phyloP scores from a whole-genome alignment of 2,888 invertebrate genomes.

The Maniola hyperantus region DNA sequence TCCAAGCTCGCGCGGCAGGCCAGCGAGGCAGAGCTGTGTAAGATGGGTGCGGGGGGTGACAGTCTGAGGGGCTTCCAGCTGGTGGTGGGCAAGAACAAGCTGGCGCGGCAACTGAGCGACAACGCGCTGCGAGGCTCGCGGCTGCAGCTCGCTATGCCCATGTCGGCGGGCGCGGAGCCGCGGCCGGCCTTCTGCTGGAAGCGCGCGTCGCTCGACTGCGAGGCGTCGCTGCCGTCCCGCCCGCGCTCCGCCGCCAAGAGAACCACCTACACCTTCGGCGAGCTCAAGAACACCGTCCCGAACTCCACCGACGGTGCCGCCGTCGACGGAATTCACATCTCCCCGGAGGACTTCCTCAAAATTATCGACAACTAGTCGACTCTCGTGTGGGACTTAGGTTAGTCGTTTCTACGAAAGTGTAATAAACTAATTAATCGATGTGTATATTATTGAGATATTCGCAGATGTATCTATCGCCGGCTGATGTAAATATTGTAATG shows the following conservation, averaged over 20 bases:
- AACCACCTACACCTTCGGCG: slow-evolving; percentile 72
- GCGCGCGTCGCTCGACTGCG: slow-evolving; percentile 63
- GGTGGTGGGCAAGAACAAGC: slow-evolving; percentile 68
- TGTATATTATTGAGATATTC: slow-evolving; percentile 66
- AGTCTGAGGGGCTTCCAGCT: slow-evolving; percentile 65
- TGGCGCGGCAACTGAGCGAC: slow-evolving; percentile 73
- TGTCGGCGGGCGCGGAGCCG: slow-evolving; percentile 78
- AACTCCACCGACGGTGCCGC: slow-evolving; percentile 54
- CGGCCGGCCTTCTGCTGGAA: slow-evolving; percentile 66
- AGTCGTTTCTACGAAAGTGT: slow-evolving; percentile 52
- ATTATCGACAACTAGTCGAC: slow-evolving; percentile 65
- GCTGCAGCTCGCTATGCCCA: slow-evolving; percentile 70
- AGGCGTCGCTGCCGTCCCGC: slow-evolving; percentile 50
- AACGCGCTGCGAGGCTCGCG: slow-evolving; percentile 67
- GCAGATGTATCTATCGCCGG: slow-evolving; percentile 60
- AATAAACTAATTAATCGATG: slow-evolving; percentile 52
- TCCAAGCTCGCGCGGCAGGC: slow-evolving; percentile 60
- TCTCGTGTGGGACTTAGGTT: slow-evolving; percentile 44
- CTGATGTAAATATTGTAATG: slow-evolving; percentile 80
- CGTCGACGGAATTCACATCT: slow-evolving; percentile 57
- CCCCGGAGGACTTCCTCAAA: slow-evolving; percentile 70
- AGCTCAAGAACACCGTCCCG: slow-evolving; percentile 73
- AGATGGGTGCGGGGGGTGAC: slow-evolving; percentile 44
- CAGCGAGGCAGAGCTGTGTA: slow-evolving; percentile 65
- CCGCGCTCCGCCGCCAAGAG: slow-evolving; percentile 48